A percentile compares a stretch with the other conserved stretches of the same genome.
Conservation (phyloP, 2,888 invertebrate species). For the Meteorus cinctellus region DNA sequence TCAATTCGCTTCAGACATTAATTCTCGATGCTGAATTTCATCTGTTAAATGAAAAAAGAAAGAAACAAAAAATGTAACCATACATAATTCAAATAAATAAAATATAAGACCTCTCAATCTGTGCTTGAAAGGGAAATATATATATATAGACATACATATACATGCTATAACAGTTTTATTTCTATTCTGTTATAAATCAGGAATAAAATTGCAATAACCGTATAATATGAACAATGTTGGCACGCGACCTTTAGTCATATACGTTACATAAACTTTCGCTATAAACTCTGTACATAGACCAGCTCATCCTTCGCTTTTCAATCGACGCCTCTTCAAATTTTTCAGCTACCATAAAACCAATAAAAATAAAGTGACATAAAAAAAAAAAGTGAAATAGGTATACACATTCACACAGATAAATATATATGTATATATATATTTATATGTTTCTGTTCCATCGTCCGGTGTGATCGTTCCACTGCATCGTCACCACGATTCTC, state of each 20-base stretch:
- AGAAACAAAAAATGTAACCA: no score
- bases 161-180: no score
- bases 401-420: background rate
- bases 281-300: background rate
- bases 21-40: no score
- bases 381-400: constrained; percentile 22
- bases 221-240: constrained; percentile 20
- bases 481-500: background rate
- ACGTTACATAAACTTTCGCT: no score
- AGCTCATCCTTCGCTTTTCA: background rate
- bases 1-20: no score
- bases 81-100: no score
- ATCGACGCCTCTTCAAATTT: constrained; percentile 32
- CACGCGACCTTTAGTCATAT: constrained; percentile 20
- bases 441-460: background rate
- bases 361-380: constrained; percentile 4
- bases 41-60: no score
- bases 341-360: background rate
- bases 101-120: no score
- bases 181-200: no score
- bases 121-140: no score
- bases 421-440: background rate
- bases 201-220: constrained; percentile 12
- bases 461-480: constrained; percentile 8
- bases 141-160: no score